Evolutionary conservation across 1,140 invertebrate species (phyloP).

Genomic region (Hormaphis cornu): DNA sequence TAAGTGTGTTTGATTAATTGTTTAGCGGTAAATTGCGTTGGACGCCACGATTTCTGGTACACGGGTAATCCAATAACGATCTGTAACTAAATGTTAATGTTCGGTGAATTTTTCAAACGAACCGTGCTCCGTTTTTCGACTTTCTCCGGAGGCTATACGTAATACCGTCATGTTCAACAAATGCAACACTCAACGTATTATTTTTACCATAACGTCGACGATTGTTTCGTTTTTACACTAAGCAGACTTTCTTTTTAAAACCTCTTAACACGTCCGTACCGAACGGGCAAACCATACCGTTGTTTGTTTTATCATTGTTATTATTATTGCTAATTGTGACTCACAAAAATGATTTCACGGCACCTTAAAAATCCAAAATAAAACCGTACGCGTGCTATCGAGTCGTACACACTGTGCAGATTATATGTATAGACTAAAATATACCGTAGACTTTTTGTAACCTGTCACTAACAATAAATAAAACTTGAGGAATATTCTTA

Average conservation of each 20-base stretch:
- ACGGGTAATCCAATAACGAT: constrained; percentile 27
- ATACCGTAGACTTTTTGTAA: too few species aligned
- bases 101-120: constrained; percentile 14
- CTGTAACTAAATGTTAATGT: constrained; percentile 29
- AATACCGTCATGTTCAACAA: constrained; percentile 7
- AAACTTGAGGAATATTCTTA: too few species aligned
- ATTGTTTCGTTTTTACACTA: constrained; percentile 22
- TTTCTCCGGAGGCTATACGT: constrained; percentile 14
- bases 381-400: too few species aligned
- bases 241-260: constrained; percentile 25
- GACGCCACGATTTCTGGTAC: neutral
- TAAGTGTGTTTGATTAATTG: neutral
- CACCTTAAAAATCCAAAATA: too few species aligned
- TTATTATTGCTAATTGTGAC: too few species aligned
- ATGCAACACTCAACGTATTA: neutral
- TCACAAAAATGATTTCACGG: too few species aligned
- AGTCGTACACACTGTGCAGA: too few species aligned
- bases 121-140: constrained; percentile 11
- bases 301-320: neutral
- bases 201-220: constrained; percentile 6
- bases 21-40: neutral
- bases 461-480: too few species aligned
- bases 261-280: neutral
- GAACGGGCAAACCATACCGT: neutral
- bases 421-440: too few species aligned